These are phyloP conservation scores for Poicephalus gulielmi DNA, from an alignment of 2,113 vertebrate genomes.

Conservation along the genomic window DNA sequence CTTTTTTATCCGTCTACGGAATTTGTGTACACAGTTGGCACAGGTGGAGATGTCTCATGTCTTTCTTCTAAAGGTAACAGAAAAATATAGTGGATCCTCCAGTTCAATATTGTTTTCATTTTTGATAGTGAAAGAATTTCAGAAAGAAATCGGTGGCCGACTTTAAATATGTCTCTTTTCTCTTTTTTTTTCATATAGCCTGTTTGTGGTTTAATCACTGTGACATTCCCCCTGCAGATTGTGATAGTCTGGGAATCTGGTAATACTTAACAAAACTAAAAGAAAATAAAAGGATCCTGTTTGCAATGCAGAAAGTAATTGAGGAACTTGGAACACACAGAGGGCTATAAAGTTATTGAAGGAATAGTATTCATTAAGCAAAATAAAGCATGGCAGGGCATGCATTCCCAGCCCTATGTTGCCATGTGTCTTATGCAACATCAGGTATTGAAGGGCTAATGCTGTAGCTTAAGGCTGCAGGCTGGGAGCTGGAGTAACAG, in stretches of 20 bases:
- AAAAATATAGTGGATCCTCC: background rate
- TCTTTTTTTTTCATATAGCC: background rate
- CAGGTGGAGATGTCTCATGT: background rate
- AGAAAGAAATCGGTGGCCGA: background rate
- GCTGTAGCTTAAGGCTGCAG: background rate
- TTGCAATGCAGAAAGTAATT: slow-evolving; percentile 62
- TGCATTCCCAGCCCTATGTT: background rate
- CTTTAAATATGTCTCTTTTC: background rate
- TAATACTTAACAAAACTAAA: slow-evolving; percentile 27
- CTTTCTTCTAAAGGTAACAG: background rate
- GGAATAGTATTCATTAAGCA: slow-evolving; percentile 33
- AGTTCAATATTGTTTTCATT: background rate
- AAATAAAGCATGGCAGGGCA: slow-evolving; percentile 42
- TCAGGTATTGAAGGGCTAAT: background rate
- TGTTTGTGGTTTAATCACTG: slow-evolving; percentile 20
- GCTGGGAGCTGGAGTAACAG: background rate
- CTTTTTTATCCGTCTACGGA: background rate
- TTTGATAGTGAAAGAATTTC: background rate
- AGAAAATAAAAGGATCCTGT: background rate
- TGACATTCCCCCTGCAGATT: background rate
- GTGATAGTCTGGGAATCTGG: background rate
- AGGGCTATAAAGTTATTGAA: slow-evolving; percentile 45
- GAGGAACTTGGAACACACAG: slow-evolving; percentile 20
- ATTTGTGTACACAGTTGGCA: background rate
- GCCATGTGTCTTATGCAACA: background rate